Evolutionary conservation across 2,888 invertebrate species (phyloP).

Genomic region (Timema cristinae): DNA sequence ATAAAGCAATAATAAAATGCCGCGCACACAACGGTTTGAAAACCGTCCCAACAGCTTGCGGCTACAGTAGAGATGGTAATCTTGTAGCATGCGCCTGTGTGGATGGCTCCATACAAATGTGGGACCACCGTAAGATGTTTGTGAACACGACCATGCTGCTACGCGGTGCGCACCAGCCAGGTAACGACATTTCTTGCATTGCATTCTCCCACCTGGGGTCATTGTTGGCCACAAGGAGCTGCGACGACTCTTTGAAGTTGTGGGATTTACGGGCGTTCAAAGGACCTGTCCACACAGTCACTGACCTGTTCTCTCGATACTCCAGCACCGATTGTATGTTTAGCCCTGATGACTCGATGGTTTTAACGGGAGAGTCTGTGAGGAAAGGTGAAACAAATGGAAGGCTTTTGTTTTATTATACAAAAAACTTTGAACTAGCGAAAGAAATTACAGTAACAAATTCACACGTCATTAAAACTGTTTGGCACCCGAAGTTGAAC

Average conservation of each 20-base stretch:
- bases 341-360: constrained; percentile 87
- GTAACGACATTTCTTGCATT: constrained; percentile 77
- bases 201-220: constrained; percentile 84
- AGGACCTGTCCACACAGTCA: constrained; percentile 65
- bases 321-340: constrained; percentile 77
- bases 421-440: constrained; percentile 69
- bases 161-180: constrained; percentile 74
- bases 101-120: constrained; percentile 91
- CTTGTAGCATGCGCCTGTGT: constrained; percentile 86
- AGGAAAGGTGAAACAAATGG: constrained; percentile 61
- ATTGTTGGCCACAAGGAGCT: constrained; percentile 73
- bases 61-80: constrained; percentile 79
- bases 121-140: constrained; percentile 90
- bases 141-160: constrained; percentile 80
- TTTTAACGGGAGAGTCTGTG: constrained; percentile 84
- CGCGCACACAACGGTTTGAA: constrained; percentile 80
- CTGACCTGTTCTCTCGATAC: constrained; percentile 75
- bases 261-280: constrained; percentile 90
- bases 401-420: constrained; percentile 72
- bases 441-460: constrained; percentile 71
- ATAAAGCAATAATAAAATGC: constrained; percentile 81
- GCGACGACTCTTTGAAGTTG: constrained; percentile 90
- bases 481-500: constrained; percentile 98
- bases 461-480: constrained; percentile 78
- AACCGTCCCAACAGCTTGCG: constrained; percentile 78